Base-by-base conservation (phyloP, 2,797 vertebrate genomes). In the Glyptemys insculpta region DNA sequence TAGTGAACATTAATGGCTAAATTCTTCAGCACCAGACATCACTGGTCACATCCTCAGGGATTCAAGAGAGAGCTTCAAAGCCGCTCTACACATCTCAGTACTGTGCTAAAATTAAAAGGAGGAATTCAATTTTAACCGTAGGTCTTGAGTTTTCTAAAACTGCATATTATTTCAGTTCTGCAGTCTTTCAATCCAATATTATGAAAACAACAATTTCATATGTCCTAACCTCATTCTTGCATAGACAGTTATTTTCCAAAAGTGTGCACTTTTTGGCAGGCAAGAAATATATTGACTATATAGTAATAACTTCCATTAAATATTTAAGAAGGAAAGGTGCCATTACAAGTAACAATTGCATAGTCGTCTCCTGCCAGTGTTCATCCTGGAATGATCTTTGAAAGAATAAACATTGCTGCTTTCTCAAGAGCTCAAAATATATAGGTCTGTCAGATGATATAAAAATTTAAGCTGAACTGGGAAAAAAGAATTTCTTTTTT, bases 351-450 rank as follows among this genome's bases (percentile, higher is more conserved):
- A 14, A 79, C 81, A 76, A 74, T 90, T 62, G 10, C 18, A 23
- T 85, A 62, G 52, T 79, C 68, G 5, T 5, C 50, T 79, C 25
- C 54, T 56, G 47, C 4, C 16, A 3, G 0, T 59, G 25, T 11
- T 29, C 92, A n/a, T 12, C 59, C 34, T 72, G 74, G 88, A 84
- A 21, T 80, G 0, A 27, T 82, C 79, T 59, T 27, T 91, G 16
- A 76, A 89, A 57, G 41, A 37, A 82, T 18, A 83, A 59, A 54
- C 87, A 79, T 76, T 89, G 44, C 25, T 81, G 25, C 14, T 16
- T 88, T 89, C 89, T 91, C 47, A 80, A 72, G 59, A 93, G 85
- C 54, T 29, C 62, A 21, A 80, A 27, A 15, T 72, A 57, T 81
- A 37, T 15, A 62, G 56, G 7, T 6, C 52, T n/a, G 81, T 83